phyloP scores from a whole-genome alignment of 2,888 invertebrate genomes.

The Bellardia pandia region DNA sequence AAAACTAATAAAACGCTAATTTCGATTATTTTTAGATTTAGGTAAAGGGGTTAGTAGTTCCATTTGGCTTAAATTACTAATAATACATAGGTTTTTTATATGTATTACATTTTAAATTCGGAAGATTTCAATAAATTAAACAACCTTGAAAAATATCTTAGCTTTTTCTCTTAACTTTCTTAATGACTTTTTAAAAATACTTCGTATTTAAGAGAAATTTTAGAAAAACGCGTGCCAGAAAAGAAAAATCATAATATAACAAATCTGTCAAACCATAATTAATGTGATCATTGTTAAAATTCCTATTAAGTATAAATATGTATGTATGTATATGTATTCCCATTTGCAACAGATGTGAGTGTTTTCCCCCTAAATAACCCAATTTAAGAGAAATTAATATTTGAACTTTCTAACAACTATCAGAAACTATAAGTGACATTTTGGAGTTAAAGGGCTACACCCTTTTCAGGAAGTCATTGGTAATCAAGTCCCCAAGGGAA shows the following conservation, averaged over 20 bases:
- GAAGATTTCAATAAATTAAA: too few species aligned
- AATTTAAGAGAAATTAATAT: conserved; percentile 30
- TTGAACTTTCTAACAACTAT: conserved; percentile 51
- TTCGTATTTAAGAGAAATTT: conserved; percentile 21
- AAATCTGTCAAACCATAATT: conserved; percentile 71
- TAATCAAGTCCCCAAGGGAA: conserved; percentile 32
- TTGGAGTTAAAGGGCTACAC: conserved; percentile 57
- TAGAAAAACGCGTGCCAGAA: conserved; percentile 45
- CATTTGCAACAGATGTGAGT: conserved; percentile 43
- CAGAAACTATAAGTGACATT: conserved; percentile 41
- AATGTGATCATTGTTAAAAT: conserved; percentile 59
- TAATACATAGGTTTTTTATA: too few species aligned
- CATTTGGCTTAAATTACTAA: too few species aligned
- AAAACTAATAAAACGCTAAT: too few species aligned
- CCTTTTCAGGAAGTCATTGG: conserved; percentile 25
- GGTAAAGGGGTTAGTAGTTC: too few species aligned
- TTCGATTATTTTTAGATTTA: too few species aligned
- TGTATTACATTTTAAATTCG: too few species aligned
- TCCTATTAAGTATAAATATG: neutral
- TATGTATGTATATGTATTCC: neutral
- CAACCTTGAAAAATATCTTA: too few species aligned
- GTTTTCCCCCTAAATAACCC: neutral
- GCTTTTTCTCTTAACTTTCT: neutral
- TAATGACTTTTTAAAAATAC: neutral
- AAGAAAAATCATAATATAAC: conserved; percentile 62